Conservation (phyloP, 2,888 invertebrate species). For the Patella pellucida region DNA sequence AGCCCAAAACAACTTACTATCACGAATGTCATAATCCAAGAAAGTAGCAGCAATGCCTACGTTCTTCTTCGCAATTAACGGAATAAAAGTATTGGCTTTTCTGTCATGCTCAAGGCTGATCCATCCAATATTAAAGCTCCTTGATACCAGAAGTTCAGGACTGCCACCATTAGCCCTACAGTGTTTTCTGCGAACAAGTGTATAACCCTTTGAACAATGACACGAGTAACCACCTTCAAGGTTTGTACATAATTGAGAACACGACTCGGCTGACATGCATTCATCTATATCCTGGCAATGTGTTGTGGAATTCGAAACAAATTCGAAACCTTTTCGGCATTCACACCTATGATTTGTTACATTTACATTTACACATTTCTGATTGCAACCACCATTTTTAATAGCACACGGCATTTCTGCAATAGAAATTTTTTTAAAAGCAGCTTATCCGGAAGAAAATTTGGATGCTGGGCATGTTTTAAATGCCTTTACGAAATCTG, state of each 20-base stretch:
- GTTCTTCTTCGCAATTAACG: conserved; percentile 86
- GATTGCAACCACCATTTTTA: conserved; percentile 88
- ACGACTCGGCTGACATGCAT: conserved; percentile 86
- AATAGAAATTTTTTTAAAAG: conserved; percentile 57
- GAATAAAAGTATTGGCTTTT: conserved; percentile 80
- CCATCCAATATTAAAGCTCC: conserved; percentile 91
- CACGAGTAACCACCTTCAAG: conserved; percentile 93
- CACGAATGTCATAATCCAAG: conserved; percentile 92
- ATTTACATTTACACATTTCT: conserved; percentile 83
- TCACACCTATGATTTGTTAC: conserved; percentile 74
- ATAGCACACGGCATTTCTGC: conserved; percentile 65
- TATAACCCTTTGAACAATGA: conserved; percentile 89
- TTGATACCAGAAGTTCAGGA: conserved; percentile 89
- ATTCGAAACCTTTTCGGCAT: conserved; percentile 26
- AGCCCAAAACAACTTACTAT: conserved; percentile 97
- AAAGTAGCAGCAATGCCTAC: conserved; percentile 80
- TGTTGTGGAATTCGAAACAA: conserved; percentile 13
- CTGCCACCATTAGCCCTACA: conserved; percentile 73
- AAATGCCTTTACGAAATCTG: too few relatives aligned
- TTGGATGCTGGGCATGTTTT: too few relatives aligned
- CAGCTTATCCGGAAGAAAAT: too few relatives aligned
- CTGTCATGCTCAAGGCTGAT: conserved; percentile 81
- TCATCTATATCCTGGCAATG: conserved; percentile 83
- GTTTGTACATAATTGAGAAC: conserved; percentile 94
- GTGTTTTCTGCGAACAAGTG: conserved; percentile 76